A percentile compares a stretch with the other conserved stretches of the same genome.
Conservation (phyloP, 2,113 vertebrate genomes). For the Phycodurus eques region DNA sequence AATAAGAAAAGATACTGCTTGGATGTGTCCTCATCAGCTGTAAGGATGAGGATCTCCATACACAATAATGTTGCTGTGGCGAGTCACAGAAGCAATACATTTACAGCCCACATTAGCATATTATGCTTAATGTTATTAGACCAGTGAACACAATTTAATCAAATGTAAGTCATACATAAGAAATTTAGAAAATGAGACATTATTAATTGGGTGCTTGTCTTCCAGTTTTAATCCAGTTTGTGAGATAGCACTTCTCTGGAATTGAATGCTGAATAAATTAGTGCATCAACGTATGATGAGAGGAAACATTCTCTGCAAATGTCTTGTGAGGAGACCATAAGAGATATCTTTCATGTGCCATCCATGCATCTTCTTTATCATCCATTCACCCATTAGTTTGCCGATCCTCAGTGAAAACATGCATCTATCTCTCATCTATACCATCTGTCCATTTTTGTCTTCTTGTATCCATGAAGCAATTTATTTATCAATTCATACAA, state of each 20-base stretch:
- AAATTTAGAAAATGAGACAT: constrained; percentile 59
- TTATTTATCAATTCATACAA: not conserved
- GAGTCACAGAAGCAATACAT: constrained; percentile 48
- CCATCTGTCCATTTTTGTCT: not conserved
- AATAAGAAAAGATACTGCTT: constrained; percentile 32
- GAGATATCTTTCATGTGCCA: constrained; percentile 34
- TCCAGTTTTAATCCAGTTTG: constrained; percentile 59
- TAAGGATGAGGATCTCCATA: constrained; percentile 58
- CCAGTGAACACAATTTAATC: constrained; percentile 59
- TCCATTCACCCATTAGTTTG: not conserved
- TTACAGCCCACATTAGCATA: constrained; percentile 61
- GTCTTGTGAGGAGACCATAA: constrained; percentile 56
- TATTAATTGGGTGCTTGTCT: constrained; percentile 57
- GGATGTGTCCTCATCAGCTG: constrained; percentile 62
- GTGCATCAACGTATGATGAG: constrained; percentile 62
- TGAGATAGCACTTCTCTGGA: constrained; percentile 61
- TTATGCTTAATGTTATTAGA: constrained; percentile 67
- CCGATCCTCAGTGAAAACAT: not conserved
- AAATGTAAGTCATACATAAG: constrained; percentile 67
- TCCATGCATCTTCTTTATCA: constrained; percentile 1
- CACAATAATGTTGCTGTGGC: constrained; percentile 62
- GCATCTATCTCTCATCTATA: not conserved
- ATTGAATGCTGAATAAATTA: constrained; percentile 67
- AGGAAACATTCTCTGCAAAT: constrained; percentile 61
- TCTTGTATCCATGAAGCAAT: no score